Evolutionary conservation across 2,797 vertebrate species (phyloP).

Genomic region (Poecilia wingei): DNA sequence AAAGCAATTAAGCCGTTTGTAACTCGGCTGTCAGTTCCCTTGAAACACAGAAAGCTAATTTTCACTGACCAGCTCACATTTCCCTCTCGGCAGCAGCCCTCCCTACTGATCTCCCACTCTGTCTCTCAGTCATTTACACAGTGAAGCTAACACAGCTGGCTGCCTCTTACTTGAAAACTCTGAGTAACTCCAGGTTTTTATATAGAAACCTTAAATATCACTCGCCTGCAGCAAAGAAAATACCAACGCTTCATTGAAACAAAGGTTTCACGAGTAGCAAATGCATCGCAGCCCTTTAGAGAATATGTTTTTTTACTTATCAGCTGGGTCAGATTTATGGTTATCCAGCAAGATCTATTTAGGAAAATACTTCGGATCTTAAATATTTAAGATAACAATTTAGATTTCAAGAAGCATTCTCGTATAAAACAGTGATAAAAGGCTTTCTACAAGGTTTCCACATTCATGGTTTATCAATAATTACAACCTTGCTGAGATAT

Average conservation of each 20-base stretch:
- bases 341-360: not conserved
- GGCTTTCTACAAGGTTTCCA: not conserved
- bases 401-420: not conserved
- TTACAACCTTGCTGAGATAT: not conserved
- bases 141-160: conserved; percentile 6
- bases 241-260: not conserved
- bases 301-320: not conserved
- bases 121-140: conserved; percentile 7
- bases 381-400: not conserved
- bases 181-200: not conserved
- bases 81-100: conserved; percentile 34
- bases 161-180: not conserved
- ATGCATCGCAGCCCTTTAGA: not conserved
- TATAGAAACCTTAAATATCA: not conserved
- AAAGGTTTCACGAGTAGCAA: not conserved
- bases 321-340: not conserved
- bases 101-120: conserved; percentile 36
- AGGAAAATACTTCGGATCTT: not conserved
- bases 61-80: conserved; percentile 23
- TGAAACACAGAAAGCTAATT: conserved; percentile 54
- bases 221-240: not conserved
- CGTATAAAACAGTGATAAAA: not conserved
- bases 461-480: not conserved
- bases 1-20: conserved; percentile 51
- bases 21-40: conserved; percentile 56